Percentiles rank a stretch among this genome's conserved stretches.
Conservation (phyloP, 2,888 invertebrate genomes). For the Nesidiocoris tenuis region DNA sequence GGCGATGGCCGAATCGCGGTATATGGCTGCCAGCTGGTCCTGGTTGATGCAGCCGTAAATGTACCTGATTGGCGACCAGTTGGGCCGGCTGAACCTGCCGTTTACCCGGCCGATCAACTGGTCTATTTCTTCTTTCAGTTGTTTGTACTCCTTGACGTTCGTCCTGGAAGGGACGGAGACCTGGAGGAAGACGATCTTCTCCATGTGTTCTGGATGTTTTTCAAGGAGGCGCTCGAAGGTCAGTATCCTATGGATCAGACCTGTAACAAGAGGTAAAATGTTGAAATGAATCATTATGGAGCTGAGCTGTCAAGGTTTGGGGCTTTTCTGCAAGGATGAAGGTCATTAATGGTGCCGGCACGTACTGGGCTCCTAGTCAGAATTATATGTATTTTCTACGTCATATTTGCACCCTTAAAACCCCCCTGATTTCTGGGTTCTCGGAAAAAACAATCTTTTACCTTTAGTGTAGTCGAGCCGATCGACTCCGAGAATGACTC, state of each 20-base stretch:
- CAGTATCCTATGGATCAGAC: constrained; percentile 54
- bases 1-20: constrained; percentile 56
- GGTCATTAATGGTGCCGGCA: no score
- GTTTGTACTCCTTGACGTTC: constrained; percentile 56
- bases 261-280: constrained; percentile 44
- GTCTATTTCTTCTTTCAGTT: constrained; percentile 56
- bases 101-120: constrained; percentile 56
- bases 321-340: no score
- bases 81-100: constrained; percentile 55
- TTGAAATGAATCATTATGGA: no score
- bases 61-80: constrained; percentile 57
- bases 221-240: constrained; percentile 55
- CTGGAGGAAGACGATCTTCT: constrained; percentile 55
- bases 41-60: constrained; percentile 56
- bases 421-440: no score
- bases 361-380: no score
- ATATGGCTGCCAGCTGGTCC: constrained; percentile 55
- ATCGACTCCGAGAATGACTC: constrained; percentile 55
- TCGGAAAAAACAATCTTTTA: no score
- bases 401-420: no score
- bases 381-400: no score
- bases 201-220: constrained; percentile 55
- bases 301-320: no score
- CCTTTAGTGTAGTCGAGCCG: constrained; percentile 56
- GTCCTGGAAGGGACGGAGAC: constrained; percentile 56